Percentiles rank a stretch among this genome's conserved stretches.
Conservation (phyloP, 2,113 vertebrate species). For the Sander lucioperca region DNA sequence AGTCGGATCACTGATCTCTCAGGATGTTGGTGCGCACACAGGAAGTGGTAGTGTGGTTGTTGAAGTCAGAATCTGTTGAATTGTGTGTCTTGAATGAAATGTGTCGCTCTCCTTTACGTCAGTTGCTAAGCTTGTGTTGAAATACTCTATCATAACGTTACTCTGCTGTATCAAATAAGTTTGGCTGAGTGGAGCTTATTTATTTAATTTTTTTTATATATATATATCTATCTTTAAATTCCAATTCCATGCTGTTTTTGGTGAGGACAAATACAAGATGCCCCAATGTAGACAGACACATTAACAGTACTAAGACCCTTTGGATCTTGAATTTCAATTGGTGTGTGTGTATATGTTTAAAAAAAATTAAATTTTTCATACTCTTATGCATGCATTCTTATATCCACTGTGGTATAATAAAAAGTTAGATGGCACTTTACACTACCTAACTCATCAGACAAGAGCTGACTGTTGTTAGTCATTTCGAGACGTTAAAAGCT, state of each 20-base stretch:
- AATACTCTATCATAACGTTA: not conserved
- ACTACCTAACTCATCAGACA: constrained; percentile 35
- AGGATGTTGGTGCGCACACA: not conserved
- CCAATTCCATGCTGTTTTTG: not conserved
- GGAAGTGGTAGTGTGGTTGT: constrained; percentile 3
- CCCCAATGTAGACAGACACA: not conserved
- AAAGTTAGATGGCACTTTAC: constrained; percentile 2
- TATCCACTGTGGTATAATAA: not conserved
- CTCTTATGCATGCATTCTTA: not conserved
- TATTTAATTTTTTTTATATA: not conserved
- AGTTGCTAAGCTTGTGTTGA: not conserved
- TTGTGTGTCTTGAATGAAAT: not conserved
- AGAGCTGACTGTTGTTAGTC: constrained; percentile 63
- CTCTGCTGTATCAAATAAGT: not conserved
- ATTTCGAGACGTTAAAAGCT: constrained; percentile 59
- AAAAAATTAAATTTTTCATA: not conserved
- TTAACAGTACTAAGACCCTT: not conserved
- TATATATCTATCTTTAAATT: not conserved
- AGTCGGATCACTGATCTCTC: not conserved
- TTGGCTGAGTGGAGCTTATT: not conserved
- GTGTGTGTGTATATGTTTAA: not conserved
- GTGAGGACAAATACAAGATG: not conserved
- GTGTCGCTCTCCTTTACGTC: not conserved
- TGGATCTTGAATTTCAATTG: too few relatives aligned
- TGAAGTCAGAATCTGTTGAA: not conserved